These are phyloP conservation scores for Lamellibrachia luymesi DNA, from an alignment of 1,140 invertebrate species.

Conservation along the genomic window DNA sequence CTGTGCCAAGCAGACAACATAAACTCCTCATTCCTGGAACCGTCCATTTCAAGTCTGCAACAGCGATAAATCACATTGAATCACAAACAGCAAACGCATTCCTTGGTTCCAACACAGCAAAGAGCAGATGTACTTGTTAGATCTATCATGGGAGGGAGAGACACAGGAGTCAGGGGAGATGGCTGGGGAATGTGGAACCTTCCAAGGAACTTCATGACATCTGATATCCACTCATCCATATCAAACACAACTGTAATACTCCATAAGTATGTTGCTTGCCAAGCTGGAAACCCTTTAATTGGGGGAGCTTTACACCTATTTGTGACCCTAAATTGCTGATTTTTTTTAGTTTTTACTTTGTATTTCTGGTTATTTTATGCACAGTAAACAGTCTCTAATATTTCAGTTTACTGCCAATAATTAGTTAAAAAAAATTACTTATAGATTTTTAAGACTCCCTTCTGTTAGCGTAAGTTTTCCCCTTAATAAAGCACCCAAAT, in stretches of 20 bases:
- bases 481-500: no score
- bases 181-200: neutral
- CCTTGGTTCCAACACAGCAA: neutral
- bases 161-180: neutral
- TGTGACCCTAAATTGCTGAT: neutral
- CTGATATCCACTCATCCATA: neutral
- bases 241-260: neutral
- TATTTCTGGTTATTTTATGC: no score
- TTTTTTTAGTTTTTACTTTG: no score
- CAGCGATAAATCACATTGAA: neutral
- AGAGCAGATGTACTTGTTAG: neutral
- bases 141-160: neutral
- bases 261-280: neutral
- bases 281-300: neutral
- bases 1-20: neutral
- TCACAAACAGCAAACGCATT: neutral
- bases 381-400: no score
- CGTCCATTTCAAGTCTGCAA: neutral
- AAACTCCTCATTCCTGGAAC: neutral
- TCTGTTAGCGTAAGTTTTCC: no score
- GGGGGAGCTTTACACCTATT: neutral
- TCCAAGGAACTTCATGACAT: neutral
- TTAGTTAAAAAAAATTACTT: no score
- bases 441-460: no score
- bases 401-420: no score